Percentiles rank a stretch among this genome's conserved stretches.
Conservation (phyloP, 1,140 invertebrate species). For the Neodiprion pinetum region DNA sequence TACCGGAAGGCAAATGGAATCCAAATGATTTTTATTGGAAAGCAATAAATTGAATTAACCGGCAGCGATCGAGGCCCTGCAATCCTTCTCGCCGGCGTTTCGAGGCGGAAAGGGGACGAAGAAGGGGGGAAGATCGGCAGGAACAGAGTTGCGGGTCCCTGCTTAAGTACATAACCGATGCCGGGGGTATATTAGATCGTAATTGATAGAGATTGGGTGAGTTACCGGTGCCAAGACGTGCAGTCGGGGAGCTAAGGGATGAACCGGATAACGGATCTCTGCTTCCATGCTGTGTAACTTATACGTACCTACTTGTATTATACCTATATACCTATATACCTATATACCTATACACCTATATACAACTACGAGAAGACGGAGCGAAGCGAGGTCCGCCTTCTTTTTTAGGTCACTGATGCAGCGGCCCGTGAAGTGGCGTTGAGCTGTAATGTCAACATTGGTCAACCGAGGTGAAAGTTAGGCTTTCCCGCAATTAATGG, state of each 20-base stretch:
- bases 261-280: neutral
- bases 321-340: no score
- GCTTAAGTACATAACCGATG: neutral
- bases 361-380: neutral
- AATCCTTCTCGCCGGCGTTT: neutral
- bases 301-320: neutral
- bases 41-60: conserved; percentile 5
- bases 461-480: neutral
- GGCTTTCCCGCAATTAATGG: neutral
- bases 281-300: neutral
- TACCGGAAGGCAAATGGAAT: neutral
- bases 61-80: neutral
- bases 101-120: neutral
- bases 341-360: neutral
- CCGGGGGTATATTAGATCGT: neutral
- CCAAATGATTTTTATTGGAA: conserved; percentile 1
- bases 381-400: neutral
- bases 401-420: neutral
- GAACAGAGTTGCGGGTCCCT: neutral
- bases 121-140: neutral
- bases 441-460: neutral
- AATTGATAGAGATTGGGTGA: neutral
- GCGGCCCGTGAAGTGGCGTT: neutral
- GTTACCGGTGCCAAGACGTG: neutral
- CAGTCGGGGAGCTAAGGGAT: neutral